A percentile compares a stretch with the other conserved stretches of the same genome.
These are phyloP conservation scores for Latrodectus elegans DNA, from an alignment of 2,888 invertebrate genomes.

Conservation along the genomic window DNA sequence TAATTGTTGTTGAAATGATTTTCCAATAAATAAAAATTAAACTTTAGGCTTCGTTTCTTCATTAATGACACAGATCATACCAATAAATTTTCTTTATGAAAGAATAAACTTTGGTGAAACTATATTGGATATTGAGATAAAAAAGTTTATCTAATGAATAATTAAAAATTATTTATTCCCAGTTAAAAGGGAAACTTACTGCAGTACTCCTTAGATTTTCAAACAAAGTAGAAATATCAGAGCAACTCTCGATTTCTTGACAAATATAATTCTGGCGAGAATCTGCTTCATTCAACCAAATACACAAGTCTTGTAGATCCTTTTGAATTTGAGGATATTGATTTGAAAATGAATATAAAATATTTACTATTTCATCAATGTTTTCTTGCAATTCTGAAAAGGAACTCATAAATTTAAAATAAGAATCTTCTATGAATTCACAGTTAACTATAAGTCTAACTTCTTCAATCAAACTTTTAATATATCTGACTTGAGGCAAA, in stretches of 20 bases:
- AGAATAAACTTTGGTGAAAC: too few relatives aligned
- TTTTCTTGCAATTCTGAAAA: slow-evolving; percentile 22
- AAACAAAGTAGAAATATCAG: neutral
- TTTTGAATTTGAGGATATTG: slow-evolving; percentile 24
- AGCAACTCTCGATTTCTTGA: neutral
- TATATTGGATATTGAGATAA: too few relatives aligned
- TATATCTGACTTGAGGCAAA: slow-evolving; percentile 9
- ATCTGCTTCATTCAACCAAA: slow-evolving; percentile 22
- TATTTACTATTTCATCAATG: slow-evolving; percentile 26
- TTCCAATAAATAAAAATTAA: too few relatives aligned
- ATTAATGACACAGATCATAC: too few relatives aligned
- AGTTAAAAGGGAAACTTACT: slow-evolving; percentile 6
- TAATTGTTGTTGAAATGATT: too few relatives aligned
- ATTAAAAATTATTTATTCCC: neutral
- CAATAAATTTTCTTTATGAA: too few relatives aligned
- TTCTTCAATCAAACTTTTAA: neutral
- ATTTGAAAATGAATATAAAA: neutral
- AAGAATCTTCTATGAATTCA: neutral
- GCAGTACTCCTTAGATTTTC: slow-evolving; percentile 11
- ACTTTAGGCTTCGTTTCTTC: too few relatives aligned
- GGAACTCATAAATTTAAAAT: neutral
- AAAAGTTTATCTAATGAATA: neutral
- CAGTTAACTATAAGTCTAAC: slow-evolving; percentile 16
- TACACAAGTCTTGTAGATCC: slow-evolving; percentile 22
- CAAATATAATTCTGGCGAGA: neutral